Evolutionary conservation across 2,797 vertebrate genomes (phyloP).

Genomic region (Sebastes steindachneri): DNA sequence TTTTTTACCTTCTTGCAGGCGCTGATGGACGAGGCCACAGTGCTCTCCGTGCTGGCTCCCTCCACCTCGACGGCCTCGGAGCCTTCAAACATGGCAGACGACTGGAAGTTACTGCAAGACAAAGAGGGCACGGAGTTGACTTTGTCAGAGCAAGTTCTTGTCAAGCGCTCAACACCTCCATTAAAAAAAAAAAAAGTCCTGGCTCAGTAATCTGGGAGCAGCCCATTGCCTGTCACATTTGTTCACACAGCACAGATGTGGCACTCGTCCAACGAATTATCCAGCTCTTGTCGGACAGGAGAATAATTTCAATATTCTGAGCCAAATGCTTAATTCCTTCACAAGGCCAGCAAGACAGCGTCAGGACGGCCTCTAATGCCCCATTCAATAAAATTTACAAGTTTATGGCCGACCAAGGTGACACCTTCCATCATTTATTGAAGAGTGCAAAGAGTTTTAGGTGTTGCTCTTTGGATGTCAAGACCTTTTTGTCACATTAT

Average conservation of each 20-base stretch:
- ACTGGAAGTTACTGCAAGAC: conserved; percentile 87
- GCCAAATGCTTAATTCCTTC: neutral
- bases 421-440: conserved; percentile 5
- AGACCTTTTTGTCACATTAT: conserved; percentile 6
- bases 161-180: conserved; percentile 34
- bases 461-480: conserved; percentile 11
- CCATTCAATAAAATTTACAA: neutral
- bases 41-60: conserved; percentile 79
- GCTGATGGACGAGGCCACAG: conserved; percentile 86
- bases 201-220: neutral
- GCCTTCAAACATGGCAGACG: conserved; percentile 88
- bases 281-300: neutral
- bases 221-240: conserved; percentile 8
- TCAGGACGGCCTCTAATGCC: neutral
- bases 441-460: neutral
- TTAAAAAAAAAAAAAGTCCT: neutral
- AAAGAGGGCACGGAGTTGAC: conserved; percentile 52
- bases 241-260: neutral
- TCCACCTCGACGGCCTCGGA: conserved; percentile 79
- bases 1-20: conserved; percentile 93
- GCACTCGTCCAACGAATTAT: neutral
- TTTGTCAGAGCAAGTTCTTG: conserved; percentile 56
- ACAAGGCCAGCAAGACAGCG: neutral
- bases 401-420: neutral
- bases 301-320: neutral